Base-by-base conservation (phyloP, 2,888 invertebrate species). In the Eupsilia transversa region DNA sequence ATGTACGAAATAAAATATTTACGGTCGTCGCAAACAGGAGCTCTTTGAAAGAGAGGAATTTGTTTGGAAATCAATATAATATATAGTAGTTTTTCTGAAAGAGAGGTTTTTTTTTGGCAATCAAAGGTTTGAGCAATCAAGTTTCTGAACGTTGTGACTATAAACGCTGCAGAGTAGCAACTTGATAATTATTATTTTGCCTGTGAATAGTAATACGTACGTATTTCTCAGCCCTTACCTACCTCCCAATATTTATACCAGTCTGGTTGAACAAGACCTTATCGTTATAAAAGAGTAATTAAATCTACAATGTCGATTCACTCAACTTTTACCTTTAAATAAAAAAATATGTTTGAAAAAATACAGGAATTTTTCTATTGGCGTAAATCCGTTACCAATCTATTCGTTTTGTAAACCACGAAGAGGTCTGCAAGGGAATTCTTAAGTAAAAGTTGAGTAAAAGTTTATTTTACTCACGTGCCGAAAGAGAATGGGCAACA, bases 401-500 rank as follows among this genome's bases (percentile, higher is more conserved):
- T 88, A 87, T 90, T 82, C 90, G 83, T 91, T 90, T 88, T 89
- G 89, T 89, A 88, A 90, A 88, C 88, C 87, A 80, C 80, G 71
- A 67, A 69, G 74, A 74, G 68, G 70, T 77, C 74, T 74, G 69
- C 72, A 43, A 56, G 49, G 81, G 90, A 90, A 92, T 92, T 88
- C 89, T 86, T 89, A 91, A 93, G 91, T 91, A 91, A 91, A 91
- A 91, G 84, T 92, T 90, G 83, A 86, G 83, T 87, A 84, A 90
- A 90, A 91, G 86, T 91, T 90, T 93, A 93, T 93, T 93, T 92
- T 85, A 85, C 90, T 93, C 93, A 93, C 93, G 93, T 93, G 88
- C 84, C 65, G 78, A 88, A 90, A 90, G 90, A 93, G 92, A 93
- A 93, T 93, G 89, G 91, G 93, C 93, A 92, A 93, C 94, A 94